Conservation (phyloP, 2,113 vertebrate species). For the Xiphias gladius region DNA sequence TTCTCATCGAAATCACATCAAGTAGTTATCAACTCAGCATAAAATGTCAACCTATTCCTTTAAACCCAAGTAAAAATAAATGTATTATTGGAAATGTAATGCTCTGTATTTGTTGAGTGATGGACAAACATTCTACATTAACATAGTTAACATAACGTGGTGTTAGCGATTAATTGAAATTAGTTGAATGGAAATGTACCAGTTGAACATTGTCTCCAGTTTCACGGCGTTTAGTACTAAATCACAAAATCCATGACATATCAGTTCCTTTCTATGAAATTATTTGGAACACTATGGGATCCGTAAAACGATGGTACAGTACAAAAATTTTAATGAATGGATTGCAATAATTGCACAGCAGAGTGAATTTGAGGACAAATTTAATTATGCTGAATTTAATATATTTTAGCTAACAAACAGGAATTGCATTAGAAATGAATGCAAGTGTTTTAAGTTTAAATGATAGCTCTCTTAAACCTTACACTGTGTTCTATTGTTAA, state of each 20-base stretch:
- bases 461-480: neutral
- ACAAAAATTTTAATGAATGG: too few relatives aligned
- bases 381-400: neutral
- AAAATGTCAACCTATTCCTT: neutral
- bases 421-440: constrained; percentile 16
- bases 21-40: neutral
- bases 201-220: neutral
- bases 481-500: constrained; percentile 62
- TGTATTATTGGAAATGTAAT: neutral
- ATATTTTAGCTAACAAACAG: constrained; percentile 30
- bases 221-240: neutral
- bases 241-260: neutral
- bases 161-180: neutral
- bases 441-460: neutral
- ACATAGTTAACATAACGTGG: too few relatives aligned
- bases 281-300: too few relatives aligned
- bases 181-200: neutral
- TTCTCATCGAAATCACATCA: neutral
- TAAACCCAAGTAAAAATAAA: neutral
- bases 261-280: neutral
- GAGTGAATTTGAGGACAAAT: neutral
- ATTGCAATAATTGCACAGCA: neutral
- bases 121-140: neutral
- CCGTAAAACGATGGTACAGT: too few relatives aligned
- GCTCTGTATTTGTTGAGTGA: neutral